Base-by-base conservation (phyloP, 2,888 invertebrate species). In the Dryocosmus kuriphilus region DNA sequence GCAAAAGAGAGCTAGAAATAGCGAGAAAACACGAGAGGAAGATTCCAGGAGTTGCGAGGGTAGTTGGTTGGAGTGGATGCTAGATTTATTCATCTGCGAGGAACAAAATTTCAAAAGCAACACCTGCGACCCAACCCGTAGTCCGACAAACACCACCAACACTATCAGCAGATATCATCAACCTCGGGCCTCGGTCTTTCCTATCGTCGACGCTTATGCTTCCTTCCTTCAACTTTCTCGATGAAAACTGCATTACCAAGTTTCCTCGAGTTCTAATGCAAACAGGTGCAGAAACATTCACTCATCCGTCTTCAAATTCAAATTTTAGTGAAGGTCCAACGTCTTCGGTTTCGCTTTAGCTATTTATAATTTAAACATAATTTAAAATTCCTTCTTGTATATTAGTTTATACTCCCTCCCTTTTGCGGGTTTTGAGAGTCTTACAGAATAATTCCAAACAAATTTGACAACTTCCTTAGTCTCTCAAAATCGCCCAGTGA, bases 221-320 rank as follows among this genome's bases (percentile, higher is more conserved):
- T 61, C 77, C 78, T 78, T 73, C 76, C 65, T 63, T 78, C 75
- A 89, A 90, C 89, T 90, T 90, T 86, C 86, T 85, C 89, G 87
- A 90, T 90, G 89, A 89, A 89, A 90, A 89, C 88, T 88, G 85
- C 89, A 89, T 90, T 88, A 89, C 85, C 84, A 85, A 88, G 88
- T 89, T 88, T 85, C 82, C 80, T 79, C 84, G 84, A 84, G 80
- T 78, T 76, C 46, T 71, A 65, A 76, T 78, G 77, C 82, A 79
- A 78, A 75, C 81, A 67, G 78, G 77, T 76, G 76, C 80, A 79
- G n/a, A 71, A 71, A 30, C 32, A 71, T 46, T 71, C 71, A 51
- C 51, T 71, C 11, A 22, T 51, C 8, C 30, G 51, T 22, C 71
- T 71, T 51, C 30, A 55, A 71, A 51, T 51, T 32, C 30, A 71